Percentiles rank a stretch among this genome's conserved stretches.
These are phyloP conservation scores for Caerostris extrusa DNA, from an alignment of 1,140 invertebrate genomes.

Conservation along the genomic window DNA sequence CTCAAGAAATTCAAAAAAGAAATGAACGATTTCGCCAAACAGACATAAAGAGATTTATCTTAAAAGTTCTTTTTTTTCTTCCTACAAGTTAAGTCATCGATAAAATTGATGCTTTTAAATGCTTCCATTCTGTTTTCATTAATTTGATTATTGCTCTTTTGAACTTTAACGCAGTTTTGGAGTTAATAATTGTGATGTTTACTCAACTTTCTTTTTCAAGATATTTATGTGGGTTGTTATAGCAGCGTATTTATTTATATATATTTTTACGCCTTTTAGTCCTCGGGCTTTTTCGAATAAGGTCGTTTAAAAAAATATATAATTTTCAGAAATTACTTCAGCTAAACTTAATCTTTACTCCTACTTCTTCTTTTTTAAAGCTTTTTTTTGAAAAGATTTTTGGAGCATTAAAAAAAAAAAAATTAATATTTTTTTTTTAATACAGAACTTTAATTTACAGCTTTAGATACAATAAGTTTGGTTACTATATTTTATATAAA, in stretches of 20 bases:
- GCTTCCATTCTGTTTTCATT: background rate
- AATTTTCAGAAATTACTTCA: no score
- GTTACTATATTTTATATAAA: no score
- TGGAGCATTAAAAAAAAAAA: no score
- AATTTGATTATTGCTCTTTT: background rate
- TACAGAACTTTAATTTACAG: no score
- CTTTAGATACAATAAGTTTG: no score
- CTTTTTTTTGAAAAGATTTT: no score
- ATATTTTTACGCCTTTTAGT: no score
- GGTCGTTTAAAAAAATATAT: no score
- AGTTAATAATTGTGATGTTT: background rate
- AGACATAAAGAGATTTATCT: conserved; percentile 36
- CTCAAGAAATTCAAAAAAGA: background rate
- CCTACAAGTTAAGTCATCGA: background rate
- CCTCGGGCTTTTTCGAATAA: no score
- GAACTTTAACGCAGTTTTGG: background rate
- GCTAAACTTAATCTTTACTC: no score
- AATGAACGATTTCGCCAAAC: background rate
- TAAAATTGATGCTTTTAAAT: conserved; percentile 11
- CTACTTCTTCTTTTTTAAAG: no score
- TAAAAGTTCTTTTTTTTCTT: background rate
- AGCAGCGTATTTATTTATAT: background rate
- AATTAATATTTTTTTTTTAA: no score
- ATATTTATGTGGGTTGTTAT: background rate
- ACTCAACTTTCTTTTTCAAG: background rate